Evolutionary conservation across 2,113 vertebrate species (phyloP).

Genomic region (Progne subis): DNA sequence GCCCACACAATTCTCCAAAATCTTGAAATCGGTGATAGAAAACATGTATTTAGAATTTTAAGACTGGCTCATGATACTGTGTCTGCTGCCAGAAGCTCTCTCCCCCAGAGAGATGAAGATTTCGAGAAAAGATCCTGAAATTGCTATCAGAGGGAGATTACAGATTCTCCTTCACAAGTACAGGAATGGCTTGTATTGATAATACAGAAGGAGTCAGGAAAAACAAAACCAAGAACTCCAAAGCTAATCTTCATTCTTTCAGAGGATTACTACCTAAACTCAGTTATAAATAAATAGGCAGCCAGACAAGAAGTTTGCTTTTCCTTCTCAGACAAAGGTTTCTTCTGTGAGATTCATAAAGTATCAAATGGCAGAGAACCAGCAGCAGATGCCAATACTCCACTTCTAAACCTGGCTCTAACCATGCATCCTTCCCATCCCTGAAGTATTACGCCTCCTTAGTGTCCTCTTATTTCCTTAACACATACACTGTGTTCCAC

Average conservation of each 20-base stretch:
- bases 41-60: slow-evolving; percentile 1
- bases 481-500: background rate
- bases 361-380: background rate
- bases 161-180: background rate
- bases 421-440: background rate
- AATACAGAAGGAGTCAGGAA: background rate
- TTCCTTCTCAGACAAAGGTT: background rate
- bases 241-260: background rate
- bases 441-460: background rate
- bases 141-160: background rate
- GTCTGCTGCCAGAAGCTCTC: background rate
- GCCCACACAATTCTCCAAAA: background rate
- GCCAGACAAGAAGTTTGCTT: background rate
- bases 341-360: background rate
- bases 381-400: background rate
- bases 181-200: background rate
- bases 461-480: background rate
- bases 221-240: background rate
- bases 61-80: background rate
- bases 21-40: background rate
- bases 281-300: background rate
- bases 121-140: background rate
- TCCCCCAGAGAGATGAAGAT: background rate
- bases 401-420: background rate
- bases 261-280: background rate